Evolutionary conservation across 2,113 vertebrate genomes (phyloP), one percentile per base, ranked within the genome.

Genomic region (Serinus canaria): DNA sequence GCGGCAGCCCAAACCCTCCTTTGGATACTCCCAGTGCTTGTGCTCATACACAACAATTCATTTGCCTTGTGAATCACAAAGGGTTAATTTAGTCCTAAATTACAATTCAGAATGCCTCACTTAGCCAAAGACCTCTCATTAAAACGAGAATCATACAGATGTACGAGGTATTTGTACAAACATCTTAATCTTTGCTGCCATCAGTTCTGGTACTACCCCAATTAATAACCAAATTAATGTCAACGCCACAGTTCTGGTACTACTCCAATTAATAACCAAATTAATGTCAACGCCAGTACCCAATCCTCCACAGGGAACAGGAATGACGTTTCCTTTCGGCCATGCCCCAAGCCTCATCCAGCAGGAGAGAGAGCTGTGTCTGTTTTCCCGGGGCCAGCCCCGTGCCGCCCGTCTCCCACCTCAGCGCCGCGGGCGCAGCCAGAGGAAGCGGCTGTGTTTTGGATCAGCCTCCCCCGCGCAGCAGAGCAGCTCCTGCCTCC

Each of bases 71-170:
- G 44, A 63, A 53, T 44, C 2, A 0, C 31, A 24, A 81, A 80
- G 64, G n/a, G 69, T 74, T 92, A 74, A 89, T 66, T 68, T 73
- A 62, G 91, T 64, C 37, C 58, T 37, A 58, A 76, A 69, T 8
- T n/a, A 60, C 46, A 30, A 39, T 35, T 47, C 47, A 33, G n/a
- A 75, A 58, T 1, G 0, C 69, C n/a, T 82, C 11, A 16, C 49
- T 75, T 33, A 72, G n/a, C 46, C 84, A 28, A 37, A 74, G 15
- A 87, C 43, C 52, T 77, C 69, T 24, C 53, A 5, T 15, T 83
- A 74, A 27, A 72, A 55, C 47, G 20, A 28, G 24, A 67, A 46
- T 23, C 27, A 37, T 15, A 49, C 7, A 21, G 44, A 69, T 11
- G 28, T 11, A 64, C 0, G 0, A 68, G 35, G n/a, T 35, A 53